These are phyloP conservation scores for Philypnodon macrostomus DNA, from an alignment of 2,797 vertebrate genomes.

Conservation along the genomic window DNA sequence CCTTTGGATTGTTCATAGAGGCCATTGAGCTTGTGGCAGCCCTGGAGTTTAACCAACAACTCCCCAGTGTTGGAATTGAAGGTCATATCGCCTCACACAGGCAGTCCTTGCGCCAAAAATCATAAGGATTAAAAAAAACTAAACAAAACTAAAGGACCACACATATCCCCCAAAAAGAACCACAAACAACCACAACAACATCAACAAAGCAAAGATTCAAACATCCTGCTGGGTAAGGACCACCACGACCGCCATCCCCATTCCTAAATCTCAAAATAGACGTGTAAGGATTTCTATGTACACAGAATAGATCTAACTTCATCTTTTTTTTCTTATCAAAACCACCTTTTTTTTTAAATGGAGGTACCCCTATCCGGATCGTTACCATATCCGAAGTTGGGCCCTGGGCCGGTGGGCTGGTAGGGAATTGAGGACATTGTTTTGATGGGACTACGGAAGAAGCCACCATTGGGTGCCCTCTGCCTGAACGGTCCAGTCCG, in stretches of 20 bases:
- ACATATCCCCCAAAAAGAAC: slow-evolving; percentile 56
- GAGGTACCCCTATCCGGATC: slow-evolving; percentile 98
- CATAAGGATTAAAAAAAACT: slow-evolving; percentile 52
- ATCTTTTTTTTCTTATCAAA: slow-evolving; percentile 10
- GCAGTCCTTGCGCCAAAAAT: slow-evolving; percentile 56
- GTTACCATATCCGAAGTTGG: slow-evolving; percentile 95
- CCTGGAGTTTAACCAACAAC: slow-evolving; percentile 62
- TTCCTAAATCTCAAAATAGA: slow-evolving; percentile 52
- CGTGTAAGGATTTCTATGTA: slow-evolving; percentile 69
- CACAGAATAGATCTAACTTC: slow-evolving; percentile 57
- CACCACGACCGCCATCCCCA: slow-evolving; percentile 35
- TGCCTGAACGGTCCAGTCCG: slow-evolving; percentile 98
- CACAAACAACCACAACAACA: slow-evolving; percentile 72
- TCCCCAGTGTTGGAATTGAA: slow-evolving; percentile 37
- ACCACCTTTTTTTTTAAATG: slow-evolving; percentile 79
- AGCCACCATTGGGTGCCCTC: slow-evolving; percentile 96
- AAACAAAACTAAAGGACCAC: slow-evolving; percentile 49
- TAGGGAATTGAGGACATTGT: slow-evolving; percentile 99
- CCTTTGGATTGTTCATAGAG: slow-evolving; percentile 46
- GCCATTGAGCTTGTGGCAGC: slow-evolving; percentile 79
- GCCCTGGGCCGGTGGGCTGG: slow-evolving; percentile 90
- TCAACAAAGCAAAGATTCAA: slow-evolving; percentile 72
- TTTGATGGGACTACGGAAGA: slow-evolving; percentile 98
- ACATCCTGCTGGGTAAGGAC: slow-evolving; percentile 36
- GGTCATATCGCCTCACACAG: slow-evolving; percentile 51